phyloP scores from a whole-genome alignment of 2,113 vertebrate species.

The Sisor rabdophorus region DNA sequence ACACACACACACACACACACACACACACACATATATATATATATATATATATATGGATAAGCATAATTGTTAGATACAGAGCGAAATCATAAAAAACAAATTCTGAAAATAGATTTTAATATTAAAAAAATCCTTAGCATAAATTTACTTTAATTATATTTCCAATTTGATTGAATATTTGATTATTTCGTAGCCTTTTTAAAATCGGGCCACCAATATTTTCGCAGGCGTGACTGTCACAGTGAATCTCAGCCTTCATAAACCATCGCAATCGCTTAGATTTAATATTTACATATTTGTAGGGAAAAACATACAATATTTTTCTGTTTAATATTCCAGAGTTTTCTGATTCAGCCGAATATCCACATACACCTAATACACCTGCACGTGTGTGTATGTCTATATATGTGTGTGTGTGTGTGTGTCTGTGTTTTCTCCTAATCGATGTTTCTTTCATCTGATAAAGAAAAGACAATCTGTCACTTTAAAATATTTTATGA shows the following conservation, averaged over 20 bases:
- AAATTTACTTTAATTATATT: not conserved
- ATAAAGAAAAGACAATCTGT: not conserved
- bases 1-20: too few species aligned
- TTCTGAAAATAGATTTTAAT: not conserved
- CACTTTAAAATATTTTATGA: too few species aligned
- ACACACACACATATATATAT: too few species aligned
- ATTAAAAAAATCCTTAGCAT: not conserved
- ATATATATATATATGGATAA: too few species aligned
- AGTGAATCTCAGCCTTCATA: not conserved
- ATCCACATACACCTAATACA: not conserved
- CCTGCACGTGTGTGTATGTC: too few species aligned
- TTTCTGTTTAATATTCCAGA: not conserved
- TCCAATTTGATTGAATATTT: not conserved
- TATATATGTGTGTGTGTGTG: too few species aligned
- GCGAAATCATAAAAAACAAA: too few species aligned
- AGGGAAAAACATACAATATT: not conserved
- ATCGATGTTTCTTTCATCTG: not conserved
- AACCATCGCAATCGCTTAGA: not conserved
- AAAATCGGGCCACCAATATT: not conserved
- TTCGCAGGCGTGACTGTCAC: not conserved
- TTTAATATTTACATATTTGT: conserved; percentile 14
- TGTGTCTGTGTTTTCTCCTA: not conserved
- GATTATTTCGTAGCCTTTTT: not conserved
- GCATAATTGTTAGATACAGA: too few species aligned
- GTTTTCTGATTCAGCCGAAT: not conserved